phyloP scores from a whole-genome alignment of 2,113 vertebrate species.

The Manacus vitellinus region DNA sequence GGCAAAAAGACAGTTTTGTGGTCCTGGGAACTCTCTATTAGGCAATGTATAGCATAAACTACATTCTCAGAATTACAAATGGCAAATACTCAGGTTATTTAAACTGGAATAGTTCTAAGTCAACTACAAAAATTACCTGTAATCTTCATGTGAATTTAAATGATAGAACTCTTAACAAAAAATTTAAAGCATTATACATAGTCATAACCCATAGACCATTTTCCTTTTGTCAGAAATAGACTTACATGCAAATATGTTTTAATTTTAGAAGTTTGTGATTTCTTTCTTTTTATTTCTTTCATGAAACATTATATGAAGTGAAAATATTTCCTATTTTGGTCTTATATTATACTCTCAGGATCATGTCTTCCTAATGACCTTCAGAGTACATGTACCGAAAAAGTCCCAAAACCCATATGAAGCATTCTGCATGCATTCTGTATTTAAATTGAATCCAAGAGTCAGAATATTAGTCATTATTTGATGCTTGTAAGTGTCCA shows the following conservation, averaged over 20 bases:
- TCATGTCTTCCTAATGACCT: background rate
- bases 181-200: background rate
- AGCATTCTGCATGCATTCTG: background rate
- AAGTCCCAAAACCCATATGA: background rate
- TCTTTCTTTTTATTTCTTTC: background rate
- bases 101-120: background rate
- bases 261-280: background rate
- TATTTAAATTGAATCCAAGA: background rate
- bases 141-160: background rate
- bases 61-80: background rate
- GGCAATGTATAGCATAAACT: background rate
- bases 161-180: background rate
- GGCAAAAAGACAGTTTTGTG: background rate
- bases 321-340: background rate
- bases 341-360: background rate
- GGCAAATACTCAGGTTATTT: background rate
- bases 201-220: background rate
- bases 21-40: background rate
- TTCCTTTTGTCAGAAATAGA: background rate
- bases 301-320: background rate
- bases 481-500: background rate
- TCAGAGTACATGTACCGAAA: background rate
- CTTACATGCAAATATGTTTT: background rate
- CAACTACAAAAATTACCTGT: background rate
- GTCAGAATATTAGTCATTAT: background rate